Evolutionary conservation across 2,113 vertebrate species (phyloP), one percentile per base, ranked within the genome.

Genomic region (Leucosticte australis): DNA sequence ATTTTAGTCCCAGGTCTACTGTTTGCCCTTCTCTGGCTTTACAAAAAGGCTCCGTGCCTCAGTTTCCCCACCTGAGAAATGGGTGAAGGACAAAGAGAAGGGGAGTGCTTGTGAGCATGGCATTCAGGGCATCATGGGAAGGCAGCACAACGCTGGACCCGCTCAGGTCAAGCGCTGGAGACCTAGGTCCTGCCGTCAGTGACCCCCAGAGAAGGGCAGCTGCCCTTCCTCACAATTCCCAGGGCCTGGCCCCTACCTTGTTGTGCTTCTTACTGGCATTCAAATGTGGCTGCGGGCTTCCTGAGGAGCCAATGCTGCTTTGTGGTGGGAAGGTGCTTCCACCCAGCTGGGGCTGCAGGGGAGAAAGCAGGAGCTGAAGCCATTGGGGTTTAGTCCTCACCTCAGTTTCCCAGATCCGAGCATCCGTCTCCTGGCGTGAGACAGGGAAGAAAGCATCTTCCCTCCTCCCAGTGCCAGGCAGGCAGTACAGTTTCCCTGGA

Each of bases 181-280:
- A 76, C 27, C 31, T 13, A 42, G 23, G 15, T 60, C 37, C 53
- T 92, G 63, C 53, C 30, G 5, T 2, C 24, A 30, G 55, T 27
- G 59, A 60, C 31, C 20, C 74, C n/a, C 28, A 30, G 53, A 28
- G 50, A 64, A 69, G 75, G 74, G 57, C 31, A 75, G 57, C 35
- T 68, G 47, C 31, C 39, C 47, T 63, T 74, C 33, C n/a, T 77
- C 59, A 42, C 68, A 22, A 13, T 55, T 62, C 46, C 77, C 64
- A 84, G 78, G 52, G 39, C 10, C 37, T 60, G 30, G 37, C 52
- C 39, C 84, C 65, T 87, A 91, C 86, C 97, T 97, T 94, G 35
- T 97, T 97, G 74, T 4, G 68, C 64, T 96, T 97, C 69, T 95
- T 95, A 89, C 79, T 97, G 83, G 92, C 94, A 28, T 78, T 95